Evolutionary conservation across 2,888 invertebrate genomes (phyloP).

Genomic region (Tetanocera ferruginea): DNA sequence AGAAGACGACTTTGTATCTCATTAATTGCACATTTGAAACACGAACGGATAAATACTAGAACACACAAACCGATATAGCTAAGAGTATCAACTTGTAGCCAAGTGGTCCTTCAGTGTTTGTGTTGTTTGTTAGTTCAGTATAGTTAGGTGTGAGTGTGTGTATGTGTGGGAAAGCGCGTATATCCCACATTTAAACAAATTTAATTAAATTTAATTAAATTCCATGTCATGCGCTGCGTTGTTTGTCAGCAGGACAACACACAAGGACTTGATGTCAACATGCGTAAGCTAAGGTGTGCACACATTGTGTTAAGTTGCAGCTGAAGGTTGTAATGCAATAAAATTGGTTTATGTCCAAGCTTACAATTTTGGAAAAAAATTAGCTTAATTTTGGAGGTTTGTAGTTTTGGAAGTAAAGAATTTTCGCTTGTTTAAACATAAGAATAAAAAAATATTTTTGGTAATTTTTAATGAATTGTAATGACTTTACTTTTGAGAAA

Average conservation of each 20-base stretch:
- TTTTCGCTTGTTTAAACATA: no score
- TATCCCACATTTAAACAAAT: slow-evolving; percentile 6
- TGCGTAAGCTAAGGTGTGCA: no score
- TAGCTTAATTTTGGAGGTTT: no score
- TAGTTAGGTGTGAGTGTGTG: background rate
- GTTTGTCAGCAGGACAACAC: background rate
- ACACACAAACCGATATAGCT: background rate
- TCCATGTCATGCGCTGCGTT: slow-evolving; percentile 1
- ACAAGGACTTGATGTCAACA: background rate
- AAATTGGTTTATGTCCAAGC: no score
- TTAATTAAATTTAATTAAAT: slow-evolving; percentile 21
- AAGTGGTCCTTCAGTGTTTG: background rate
- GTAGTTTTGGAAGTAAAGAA: no score
- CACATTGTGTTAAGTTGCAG: no score
- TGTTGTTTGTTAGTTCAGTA: background rate
- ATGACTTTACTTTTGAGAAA: no score
- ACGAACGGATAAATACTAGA: background rate
- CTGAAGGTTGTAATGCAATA: no score
- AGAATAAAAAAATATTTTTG: no score
- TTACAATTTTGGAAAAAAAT: no score
- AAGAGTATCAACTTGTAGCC: no score
- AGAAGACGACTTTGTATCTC: background rate
- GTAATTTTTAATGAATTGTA: no score
- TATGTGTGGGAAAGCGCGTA: background rate
- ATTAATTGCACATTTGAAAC: background rate